Evolutionary conservation across 2,888 invertebrate genomes (phyloP).

Genomic region (Biston stratarius): DNA sequence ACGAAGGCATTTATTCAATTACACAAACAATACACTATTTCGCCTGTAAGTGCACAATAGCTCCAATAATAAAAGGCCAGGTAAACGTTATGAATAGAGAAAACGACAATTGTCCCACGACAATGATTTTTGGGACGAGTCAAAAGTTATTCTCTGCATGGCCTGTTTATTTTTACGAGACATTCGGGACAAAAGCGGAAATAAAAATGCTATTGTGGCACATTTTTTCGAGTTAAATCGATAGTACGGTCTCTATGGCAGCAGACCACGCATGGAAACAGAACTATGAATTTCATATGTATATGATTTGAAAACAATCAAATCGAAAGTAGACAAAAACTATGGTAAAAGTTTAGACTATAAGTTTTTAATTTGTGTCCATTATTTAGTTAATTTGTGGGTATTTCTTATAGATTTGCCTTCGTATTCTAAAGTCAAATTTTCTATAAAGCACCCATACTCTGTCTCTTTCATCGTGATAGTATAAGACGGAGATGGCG

Average conservation of each 20-base stretch:
- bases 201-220: slow-evolving; percentile 62
- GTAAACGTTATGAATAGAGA: slow-evolving; percentile 76
- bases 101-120: slow-evolving; percentile 72
- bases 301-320: no score
- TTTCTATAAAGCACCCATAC: no score
- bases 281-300: slow-evolving; percentile 11
- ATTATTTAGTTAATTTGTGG: neutral
- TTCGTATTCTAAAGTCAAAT: no score
- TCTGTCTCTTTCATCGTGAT: no score
- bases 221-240: slow-evolving; percentile 66
- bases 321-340: no score
- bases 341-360: no score
- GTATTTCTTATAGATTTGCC: no score
- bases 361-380: no score
- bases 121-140: slow-evolving; percentile 79
- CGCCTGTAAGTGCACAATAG: slow-evolving; percentile 79
- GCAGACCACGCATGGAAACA: slow-evolving; percentile 57
- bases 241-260: slow-evolving; percentile 55
- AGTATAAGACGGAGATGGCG: no score
- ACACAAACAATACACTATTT: slow-evolving; percentile 77
- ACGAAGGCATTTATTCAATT: slow-evolving; percentile 83
- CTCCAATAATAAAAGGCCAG: slow-evolving; percentile 68
- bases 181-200: slow-evolving; percentile 51
- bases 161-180: slow-evolving; percentile 73
- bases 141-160: slow-evolving; percentile 72